A percentile compares a stretch with the other conserved stretches of the same genome.
Conservation (phyloP, 2,113 vertebrate species). For the Tachycineta bicolor region DNA sequence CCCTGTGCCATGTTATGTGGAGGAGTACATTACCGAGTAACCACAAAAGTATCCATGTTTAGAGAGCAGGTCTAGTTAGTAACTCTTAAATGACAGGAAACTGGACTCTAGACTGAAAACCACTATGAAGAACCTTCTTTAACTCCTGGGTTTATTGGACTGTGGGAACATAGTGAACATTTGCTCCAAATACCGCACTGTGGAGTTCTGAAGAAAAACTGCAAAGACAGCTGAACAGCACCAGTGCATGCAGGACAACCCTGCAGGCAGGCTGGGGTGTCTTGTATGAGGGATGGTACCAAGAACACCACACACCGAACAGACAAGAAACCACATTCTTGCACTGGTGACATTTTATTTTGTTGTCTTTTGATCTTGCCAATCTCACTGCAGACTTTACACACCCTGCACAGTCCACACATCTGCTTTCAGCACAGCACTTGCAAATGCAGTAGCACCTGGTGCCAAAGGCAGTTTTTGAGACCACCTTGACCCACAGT, state of each 20-base stretch:
- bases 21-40: background rate
- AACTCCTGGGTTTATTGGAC: background rate
- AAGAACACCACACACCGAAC: background rate
- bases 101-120: background rate
- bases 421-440: background rate
- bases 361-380: background rate
- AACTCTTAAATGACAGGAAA: background rate
- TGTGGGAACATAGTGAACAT: background rate
- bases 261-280: background rate
- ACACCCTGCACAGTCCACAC: background rate
- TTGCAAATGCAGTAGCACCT: background rate
- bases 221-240: background rate
- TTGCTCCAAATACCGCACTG: background rate
- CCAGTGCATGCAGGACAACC: background rate
- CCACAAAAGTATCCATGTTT: rapidly evolving
- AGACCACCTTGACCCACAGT: background rate
- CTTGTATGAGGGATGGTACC: background rate
- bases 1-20: rapidly evolving
- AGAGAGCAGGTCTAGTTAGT: background rate
- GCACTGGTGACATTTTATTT: background rate
- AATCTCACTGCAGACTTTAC: background rate
- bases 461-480: background rate
- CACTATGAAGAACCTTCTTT: background rate
- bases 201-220: background rate
- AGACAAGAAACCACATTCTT: background rate